Evolutionary conservation across 2,797 vertebrate species (phyloP).

Genomic region (Hirundo rustica): DNA sequence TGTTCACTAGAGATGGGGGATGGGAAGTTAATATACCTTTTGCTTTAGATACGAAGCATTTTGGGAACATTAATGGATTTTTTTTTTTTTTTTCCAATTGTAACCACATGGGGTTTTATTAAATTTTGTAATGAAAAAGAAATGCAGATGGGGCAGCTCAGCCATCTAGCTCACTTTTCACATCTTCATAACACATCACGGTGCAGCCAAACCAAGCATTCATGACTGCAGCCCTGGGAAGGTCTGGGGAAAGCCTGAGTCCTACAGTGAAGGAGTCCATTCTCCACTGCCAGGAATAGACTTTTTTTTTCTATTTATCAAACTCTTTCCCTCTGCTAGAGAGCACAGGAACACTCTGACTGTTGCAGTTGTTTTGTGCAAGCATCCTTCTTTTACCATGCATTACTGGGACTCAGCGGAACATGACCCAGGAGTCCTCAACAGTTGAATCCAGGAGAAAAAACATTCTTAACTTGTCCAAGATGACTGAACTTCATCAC

Average conservation of each 20-base stretch:
- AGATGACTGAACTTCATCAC: background rate
- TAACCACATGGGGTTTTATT: conserved; percentile 62
- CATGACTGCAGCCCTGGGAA: background rate
- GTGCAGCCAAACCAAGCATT: conserved; percentile 25
- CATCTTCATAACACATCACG: conserved; percentile 3
- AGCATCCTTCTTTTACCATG: background rate
- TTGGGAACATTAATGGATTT: conserved; percentile 4
- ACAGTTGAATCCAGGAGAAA: background rate
- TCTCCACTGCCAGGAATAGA: background rate
- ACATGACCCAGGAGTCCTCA: background rate
- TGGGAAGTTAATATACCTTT: conserved; percentile 25
- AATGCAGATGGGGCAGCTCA: conserved; percentile 12
- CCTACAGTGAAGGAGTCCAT: background rate
- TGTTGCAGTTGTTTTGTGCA: background rate
- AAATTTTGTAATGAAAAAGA: conserved; percentile 40
- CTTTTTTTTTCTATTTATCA: background rate
- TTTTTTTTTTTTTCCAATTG: background rate
- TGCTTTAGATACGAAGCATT: conserved; percentile 19
- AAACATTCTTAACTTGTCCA: background rate
- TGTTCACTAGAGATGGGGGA: conserved; percentile 41
- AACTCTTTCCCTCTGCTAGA: background rate
- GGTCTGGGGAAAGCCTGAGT: background rate
- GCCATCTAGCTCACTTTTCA: conserved; percentile 34
- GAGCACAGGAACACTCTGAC: background rate
- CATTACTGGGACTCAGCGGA: background rate